Evolutionary conservation across 1,140 invertebrate species (phyloP), one percentile per base, ranked within the genome.

Genomic region (Atopsyche davidsoni): DNA sequence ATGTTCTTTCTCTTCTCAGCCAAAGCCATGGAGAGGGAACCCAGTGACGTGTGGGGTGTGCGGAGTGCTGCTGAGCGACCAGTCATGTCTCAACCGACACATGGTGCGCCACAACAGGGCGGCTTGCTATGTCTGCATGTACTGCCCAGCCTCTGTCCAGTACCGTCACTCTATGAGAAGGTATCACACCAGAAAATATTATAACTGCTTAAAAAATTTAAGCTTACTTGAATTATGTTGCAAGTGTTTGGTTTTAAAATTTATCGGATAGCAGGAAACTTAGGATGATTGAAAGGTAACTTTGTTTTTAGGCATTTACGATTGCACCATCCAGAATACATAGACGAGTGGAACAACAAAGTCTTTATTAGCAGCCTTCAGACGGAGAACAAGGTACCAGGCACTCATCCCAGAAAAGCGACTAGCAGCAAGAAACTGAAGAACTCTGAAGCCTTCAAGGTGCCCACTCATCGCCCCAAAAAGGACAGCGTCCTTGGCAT

Each of bases 11-110:
- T n/a, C n/a, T n/a, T n/a, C n/a, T n/a, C n/a, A n/a, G n/a, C n/a
- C n/a, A n/a, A n/a, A n/a, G n/a, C n/a, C n/a, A n/a, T n/a, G n/a
- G n/a, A n/a, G n/a, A n/a, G n/a, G n/a, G n/a, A n/a, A n/a, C n/a
- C n/a, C n/a, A n/a, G n/a, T n/a, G 46, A 60, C 59, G n/a, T 69
- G 62, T 55, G 54, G 59, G 7, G 53, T 60, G n/a, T 68, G 63
- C 32, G 55, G 46, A 18, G 49, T 59, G 32, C 58, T 35, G 24
- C 63, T 62, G 39, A 51, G 40, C 23, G 52, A 48, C n/a, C 51
- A 43, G 25, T 53, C 48, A 21, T 52, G 31, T 22, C 59, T 63
- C 22, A 50, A 53, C 11, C 31, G 47, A 22, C 67, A 68, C 57
- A 44, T 59, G 11, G 49, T 52, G 25, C 51, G 50, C 2, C 67